phyloP scores from a whole-genome alignment of 1,140 invertebrate genomes.

The Venturia canescens region DNA sequence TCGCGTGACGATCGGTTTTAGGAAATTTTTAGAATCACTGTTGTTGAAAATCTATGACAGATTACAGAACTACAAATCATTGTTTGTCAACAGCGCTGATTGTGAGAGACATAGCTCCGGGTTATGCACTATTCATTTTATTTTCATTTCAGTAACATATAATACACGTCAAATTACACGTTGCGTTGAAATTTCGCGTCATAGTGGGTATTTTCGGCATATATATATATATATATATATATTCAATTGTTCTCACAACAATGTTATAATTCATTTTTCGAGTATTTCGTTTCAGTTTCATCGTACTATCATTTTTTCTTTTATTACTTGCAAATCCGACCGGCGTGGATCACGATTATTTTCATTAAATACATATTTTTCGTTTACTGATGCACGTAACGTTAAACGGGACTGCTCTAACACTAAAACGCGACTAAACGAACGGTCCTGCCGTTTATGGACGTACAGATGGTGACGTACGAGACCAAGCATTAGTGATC shows the following conservation, averaged over 20 bases:
- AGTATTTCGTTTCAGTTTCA: neutral
- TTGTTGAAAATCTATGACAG: too few relatives aligned
- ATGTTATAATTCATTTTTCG: neutral
- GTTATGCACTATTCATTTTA: neutral
- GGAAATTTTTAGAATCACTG: too few relatives aligned
- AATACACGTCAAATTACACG: constrained; percentile 13
- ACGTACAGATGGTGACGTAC: neutral
- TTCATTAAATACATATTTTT: neutral
- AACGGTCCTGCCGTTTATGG: constrained; percentile 7
- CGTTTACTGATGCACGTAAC: neutral
- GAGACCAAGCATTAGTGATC: neutral
- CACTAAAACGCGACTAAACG: neutral
- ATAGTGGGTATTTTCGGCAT: too few relatives aligned
- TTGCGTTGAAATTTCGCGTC: neutral
- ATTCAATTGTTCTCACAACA: too few relatives aligned
- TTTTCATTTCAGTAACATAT: neutral
- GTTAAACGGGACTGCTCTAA: neutral
- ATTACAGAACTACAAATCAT: too few relatives aligned
- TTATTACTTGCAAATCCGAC: neutral
- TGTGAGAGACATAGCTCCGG: too few relatives aligned
- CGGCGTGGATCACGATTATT: neutral
- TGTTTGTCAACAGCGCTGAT: too few relatives aligned
- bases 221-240: too few relatives aligned
- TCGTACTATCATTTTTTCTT: neutral
- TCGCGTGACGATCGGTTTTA: too few relatives aligned